These are phyloP conservation scores for Meleagris gallopavo DNA, from an alignment of 2,113 vertebrate genomes.

Conservation along the genomic window DNA sequence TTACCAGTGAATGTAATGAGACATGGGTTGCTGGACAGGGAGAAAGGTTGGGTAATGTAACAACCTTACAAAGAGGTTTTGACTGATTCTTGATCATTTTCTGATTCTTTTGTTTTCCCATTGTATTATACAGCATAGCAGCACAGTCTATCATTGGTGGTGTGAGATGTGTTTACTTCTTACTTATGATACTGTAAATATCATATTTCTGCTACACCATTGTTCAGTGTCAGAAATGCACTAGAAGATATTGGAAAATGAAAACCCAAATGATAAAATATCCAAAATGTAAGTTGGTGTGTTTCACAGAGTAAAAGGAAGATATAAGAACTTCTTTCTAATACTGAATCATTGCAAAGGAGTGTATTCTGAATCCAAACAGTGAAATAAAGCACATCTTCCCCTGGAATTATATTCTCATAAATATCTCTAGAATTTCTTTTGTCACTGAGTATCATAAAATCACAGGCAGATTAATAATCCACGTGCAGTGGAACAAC, in stretches of 20 bases:
- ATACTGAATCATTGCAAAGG: neutral
- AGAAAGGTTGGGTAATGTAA: neutral
- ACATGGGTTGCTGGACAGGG: neutral
- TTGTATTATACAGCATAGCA: neutral
- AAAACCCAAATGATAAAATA: neutral
- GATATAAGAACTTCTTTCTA: neutral
- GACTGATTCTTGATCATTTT: neutral
- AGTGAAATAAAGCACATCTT: neutral
- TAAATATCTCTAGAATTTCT: neutral
- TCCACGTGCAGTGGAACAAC: neutral
- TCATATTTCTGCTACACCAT: neutral
- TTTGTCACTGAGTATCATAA: neutral
- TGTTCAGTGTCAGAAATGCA: neutral
- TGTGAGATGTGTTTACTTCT: neutral
- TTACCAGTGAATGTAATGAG: neutral
- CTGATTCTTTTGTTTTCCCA: neutral
- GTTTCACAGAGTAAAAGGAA: neutral
- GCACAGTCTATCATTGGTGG: neutral
- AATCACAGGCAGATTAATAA: conserved; percentile 2
- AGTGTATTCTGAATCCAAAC: neutral
- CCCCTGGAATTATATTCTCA: neutral
- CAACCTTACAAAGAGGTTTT: neutral
- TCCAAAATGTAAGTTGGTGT: neutral
- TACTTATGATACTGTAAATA: neutral
- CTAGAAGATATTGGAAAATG: neutral